These are phyloP conservation scores for Agapornis canus DNA, from an alignment of 2,797 vertebrate genomes.

Conservation along the genomic window DNA sequence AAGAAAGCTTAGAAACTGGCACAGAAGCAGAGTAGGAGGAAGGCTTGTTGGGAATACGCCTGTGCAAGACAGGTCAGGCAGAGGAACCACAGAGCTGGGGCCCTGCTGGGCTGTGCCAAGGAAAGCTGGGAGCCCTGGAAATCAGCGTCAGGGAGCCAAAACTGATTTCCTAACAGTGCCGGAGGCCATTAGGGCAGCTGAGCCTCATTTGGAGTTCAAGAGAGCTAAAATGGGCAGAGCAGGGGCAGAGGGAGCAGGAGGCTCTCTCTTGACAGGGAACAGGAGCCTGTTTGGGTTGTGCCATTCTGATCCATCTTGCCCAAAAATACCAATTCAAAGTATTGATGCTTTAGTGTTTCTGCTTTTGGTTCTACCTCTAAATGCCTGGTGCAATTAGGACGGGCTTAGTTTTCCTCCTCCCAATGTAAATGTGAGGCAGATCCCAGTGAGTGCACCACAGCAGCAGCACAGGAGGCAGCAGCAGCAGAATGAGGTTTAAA, in stretches of 20 bases:
- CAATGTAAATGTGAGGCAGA: neutral
- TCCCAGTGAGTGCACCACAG: rapidly evolving
- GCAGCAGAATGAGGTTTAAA: rapidly evolving
- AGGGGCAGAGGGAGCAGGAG: neutral
- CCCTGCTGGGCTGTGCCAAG: neutral
- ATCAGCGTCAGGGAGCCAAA: neutral
- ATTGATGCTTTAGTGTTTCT: neutral
- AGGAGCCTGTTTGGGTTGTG: neutral
- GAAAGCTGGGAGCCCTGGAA: neutral
- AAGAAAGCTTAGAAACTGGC: neutral
- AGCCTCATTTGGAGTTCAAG: neutral
- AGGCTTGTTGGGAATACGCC: rapidly evolving
- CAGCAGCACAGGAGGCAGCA: neutral
- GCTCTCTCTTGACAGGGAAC: neutral
- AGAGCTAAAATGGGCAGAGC: neutral
- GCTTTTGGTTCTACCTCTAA: neutral
- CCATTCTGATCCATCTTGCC: neutral
- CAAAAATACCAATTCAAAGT: neutral
- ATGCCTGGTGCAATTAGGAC: neutral
- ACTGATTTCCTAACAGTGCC: conserved; percentile 31
- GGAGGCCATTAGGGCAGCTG: conserved; percentile 26
- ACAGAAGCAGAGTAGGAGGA: neutral
- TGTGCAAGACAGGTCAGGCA: neutral
- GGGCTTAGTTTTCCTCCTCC: neutral
- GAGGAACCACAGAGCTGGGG: rapidly evolving